These are phyloP conservation scores for Leucophenga maculata DNA, from an alignment of 2,888 invertebrate genomes.

Conservation along the genomic window DNA sequence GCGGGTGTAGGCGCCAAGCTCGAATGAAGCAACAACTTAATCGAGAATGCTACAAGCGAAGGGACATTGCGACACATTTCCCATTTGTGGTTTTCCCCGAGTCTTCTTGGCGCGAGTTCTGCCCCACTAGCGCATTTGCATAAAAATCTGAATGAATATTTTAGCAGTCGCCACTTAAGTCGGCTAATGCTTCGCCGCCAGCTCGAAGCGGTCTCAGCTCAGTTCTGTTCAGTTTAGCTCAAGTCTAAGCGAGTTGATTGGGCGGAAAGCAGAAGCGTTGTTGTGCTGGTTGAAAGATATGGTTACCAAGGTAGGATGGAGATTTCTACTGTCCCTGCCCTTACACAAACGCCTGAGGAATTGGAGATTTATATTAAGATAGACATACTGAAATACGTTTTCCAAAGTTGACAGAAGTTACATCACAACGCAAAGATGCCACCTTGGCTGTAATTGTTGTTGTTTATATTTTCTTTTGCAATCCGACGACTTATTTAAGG, in stretches of 20 bases:
- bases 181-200: neutral
- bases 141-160: conserved; percentile 27
- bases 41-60: conserved; percentile 9
- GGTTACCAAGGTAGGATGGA: neutral
- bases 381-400: neutral
- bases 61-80: conserved; percentile 7
- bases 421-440: neutral
- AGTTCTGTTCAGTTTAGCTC: neutral
- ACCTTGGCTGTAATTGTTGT: neutral
- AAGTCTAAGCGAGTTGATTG: neutral
- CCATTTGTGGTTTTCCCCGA: neutral
- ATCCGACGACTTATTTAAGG: neutral
- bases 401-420: neutral
- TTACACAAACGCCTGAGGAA: neutral
- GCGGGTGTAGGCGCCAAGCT: neutral
- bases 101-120: neutral
- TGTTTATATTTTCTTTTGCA: neutral
- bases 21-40: conserved; percentile 22
- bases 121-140: conserved; percentile 21
- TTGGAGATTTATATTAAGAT: conserved; percentile 6
- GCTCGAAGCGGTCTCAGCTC: neutral
- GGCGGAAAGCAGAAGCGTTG: too few relatives aligned
- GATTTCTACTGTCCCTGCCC: neutral
- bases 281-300: neutral
- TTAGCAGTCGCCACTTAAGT: conserved; percentile 13